Evolutionary conservation across 2,888 invertebrate species (phyloP), one percentile per base, ranked within the genome.

Genomic region (Aleiodes leptofemur): DNA sequence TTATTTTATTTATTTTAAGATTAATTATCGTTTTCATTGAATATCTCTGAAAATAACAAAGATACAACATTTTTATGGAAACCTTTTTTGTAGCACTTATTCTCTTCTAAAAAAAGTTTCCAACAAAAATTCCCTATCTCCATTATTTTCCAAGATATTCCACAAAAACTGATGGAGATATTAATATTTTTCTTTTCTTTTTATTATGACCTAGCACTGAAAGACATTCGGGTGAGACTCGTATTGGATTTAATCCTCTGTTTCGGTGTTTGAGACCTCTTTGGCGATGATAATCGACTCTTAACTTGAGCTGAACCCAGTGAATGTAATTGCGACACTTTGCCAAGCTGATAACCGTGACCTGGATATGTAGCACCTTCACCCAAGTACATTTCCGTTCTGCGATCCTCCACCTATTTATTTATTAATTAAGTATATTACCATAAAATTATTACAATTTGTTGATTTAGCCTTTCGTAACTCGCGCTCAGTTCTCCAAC

Each of bases 281-380:
- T 59, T 4, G 31, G 31, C 34, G 56, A 31, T 9, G 55, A 69
- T 4, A 31, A 13, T 14, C 14, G 34, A 59, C 31, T 14, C 38
- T 59, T 59, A 29, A 70, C 31, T 31, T 56, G 64, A 16, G 43
- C 61, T 55, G 53, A 55, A 29, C n/a, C 34, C n/a, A 53, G 69
- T 1, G 51, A 74, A 71, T 59, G 61, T 43, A 48, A 51, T 50
- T 55, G 55, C 0, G 73, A 55, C 16, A 77, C 73, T 53, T 85
- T 87, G 6, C 87, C 86, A 56, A 88, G 73, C n/a, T 85, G 85
- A 82, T 88, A 84, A 76, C 88, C 88, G 14, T 84, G 84, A 0
- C 88, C 88, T 38, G 87, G 84, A 79, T 87, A 88, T 13, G 76
- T 83, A 69, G 71, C 76, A 7, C 82, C 83, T 55, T 81, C 74